A percentile compares a stretch with the other conserved stretches of the same genome.
Evolutionary conservation across 2,113 vertebrate genomes (phyloP).

Genomic region (Andinoacara biseriatus): DNA sequence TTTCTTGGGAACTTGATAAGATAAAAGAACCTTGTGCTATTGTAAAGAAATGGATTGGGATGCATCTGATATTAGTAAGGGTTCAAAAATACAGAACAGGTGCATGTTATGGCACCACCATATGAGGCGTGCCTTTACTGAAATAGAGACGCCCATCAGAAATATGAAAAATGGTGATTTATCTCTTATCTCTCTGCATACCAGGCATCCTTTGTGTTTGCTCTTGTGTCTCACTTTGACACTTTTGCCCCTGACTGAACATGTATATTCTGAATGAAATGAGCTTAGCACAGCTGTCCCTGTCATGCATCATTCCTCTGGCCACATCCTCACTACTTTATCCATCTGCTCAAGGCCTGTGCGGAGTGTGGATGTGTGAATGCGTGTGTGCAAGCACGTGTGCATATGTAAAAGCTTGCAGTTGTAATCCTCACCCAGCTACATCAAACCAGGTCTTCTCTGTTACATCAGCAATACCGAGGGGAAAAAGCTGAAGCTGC

Average conservation of each 20-base stretch:
- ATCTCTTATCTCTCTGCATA: conserved; percentile 3
- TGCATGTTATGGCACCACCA: not conserved
- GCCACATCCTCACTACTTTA: conserved; percentile 62
- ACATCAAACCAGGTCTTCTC: conserved; percentile 55
- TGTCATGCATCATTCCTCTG: conserved; percentile 76
- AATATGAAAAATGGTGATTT: conserved; percentile 14
- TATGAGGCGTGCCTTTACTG: conserved; percentile 6
- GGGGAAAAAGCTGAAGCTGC: conserved; percentile 54
- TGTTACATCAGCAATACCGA: conserved; percentile 52
- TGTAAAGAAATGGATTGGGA: not conserved
- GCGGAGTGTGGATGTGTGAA: conserved; percentile 19
- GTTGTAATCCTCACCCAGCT: conserved; percentile 55
- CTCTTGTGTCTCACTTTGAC: conserved; percentile 52
- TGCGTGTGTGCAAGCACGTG: not conserved
- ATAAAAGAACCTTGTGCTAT: not conserved
- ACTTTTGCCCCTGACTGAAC: conserved; percentile 54
- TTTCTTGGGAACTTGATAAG: not conserved
- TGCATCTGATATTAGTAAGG: not conserved
- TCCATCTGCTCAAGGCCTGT: conserved; percentile 64
- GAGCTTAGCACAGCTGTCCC: conserved; percentile 71
- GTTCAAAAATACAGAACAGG: not conserved
- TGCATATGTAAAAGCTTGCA: conserved; percentile 49
- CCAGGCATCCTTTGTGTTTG: conserved; percentile 23
- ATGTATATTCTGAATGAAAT: conserved; percentile 68
- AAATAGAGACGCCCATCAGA: not conserved